These are phyloP conservation scores for Mastigias papua DNA, from an alignment of 30 jellyfish, hydroid and myxozoan genomes.

Conservation along the genomic window DNA sequence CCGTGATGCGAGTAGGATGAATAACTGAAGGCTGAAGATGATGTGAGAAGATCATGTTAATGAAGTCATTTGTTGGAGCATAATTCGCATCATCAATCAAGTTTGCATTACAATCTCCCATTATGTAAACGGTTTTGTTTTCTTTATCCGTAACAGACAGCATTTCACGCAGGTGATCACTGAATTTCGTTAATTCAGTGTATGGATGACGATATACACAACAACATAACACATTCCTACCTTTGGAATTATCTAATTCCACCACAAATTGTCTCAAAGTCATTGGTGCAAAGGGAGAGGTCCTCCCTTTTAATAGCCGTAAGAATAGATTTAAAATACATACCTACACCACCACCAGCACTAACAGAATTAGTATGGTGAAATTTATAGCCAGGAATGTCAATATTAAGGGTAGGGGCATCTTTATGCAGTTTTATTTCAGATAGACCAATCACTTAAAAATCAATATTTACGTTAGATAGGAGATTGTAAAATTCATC, in stretches of 20 bases:
- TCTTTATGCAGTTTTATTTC: background rate
- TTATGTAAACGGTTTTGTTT: constrained; percentile 5
- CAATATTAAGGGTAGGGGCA: constrained; percentile 23
- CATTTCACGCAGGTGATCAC: constrained; percentile 18
- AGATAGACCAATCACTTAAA: background rate
- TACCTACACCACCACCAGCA: constrained; percentile 37
- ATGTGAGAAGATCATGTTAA: constrained; percentile 9
- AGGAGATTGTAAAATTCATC: background rate
- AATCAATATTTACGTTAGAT: background rate
- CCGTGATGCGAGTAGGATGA: constrained; percentile 36
- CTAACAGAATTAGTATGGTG: background rate
- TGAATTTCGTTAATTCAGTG: constrained; percentile 11
- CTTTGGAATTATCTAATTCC: background rate
- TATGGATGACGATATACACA: constrained; percentile 47
- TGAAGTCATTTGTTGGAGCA: constrained; percentile 1
- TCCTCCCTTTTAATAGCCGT: constrained; percentile 9
- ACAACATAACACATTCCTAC: constrained; percentile 12
- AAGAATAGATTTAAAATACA: constrained; percentile 2
- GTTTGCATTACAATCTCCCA: constrained; percentile 46
- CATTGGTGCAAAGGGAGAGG: background rate
- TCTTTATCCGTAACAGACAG: background rate
- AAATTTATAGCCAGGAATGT: constrained; percentile 34
- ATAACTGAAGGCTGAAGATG: constrained; percentile 11
- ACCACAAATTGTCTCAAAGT: constrained; percentile 25
- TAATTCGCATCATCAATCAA: constrained; percentile 1